Conservation (phyloP, 2,113 vertebrate species). For the Larimichthys crocea region DNA sequence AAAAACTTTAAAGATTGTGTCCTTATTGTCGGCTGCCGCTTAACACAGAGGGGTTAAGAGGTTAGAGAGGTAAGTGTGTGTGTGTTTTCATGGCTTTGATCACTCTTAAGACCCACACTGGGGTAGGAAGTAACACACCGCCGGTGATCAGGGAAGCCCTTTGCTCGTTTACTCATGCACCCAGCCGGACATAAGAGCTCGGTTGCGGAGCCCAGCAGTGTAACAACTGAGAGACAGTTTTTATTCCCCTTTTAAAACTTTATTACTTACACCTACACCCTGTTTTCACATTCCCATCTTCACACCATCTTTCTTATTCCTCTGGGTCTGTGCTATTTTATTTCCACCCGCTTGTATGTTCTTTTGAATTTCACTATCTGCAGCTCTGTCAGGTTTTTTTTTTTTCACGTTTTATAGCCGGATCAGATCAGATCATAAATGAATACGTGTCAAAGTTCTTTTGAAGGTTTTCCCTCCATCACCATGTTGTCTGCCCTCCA, state of each 20-base stretch:
- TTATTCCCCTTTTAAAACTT: slow-evolving; percentile 62
- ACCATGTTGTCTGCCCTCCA: not conserved
- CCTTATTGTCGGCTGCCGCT: slow-evolving; percentile 50
- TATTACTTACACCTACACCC: slow-evolving; percentile 30
- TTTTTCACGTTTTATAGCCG: not conserved
- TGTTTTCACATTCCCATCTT: slow-evolving; percentile 5
- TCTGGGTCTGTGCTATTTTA: too few species aligned
- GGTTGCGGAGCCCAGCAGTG: slow-evolving; percentile 27
- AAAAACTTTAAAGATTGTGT: slow-evolving; percentile 53
- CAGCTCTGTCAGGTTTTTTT: not conserved
- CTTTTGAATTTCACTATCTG: not conserved
- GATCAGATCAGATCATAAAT: not conserved
- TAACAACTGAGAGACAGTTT: slow-evolving; percentile 67
- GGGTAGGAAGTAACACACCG: slow-evolving; percentile 76
- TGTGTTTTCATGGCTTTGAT: slow-evolving; percentile 78
- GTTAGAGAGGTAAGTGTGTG: slow-evolving; percentile 68
- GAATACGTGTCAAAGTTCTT: not conserved
- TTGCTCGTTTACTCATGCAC: slow-evolving; percentile 62
- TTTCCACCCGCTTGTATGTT: not conserved
- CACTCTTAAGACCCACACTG: slow-evolving; percentile 47
- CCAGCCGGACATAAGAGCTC: slow-evolving; percentile 60
- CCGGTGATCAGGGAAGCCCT: slow-evolving; percentile 59
- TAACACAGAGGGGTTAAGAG: slow-evolving; percentile 70
- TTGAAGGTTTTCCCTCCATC: not conserved
- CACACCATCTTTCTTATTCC: not conserved